Conservation (phyloP, 2,888 invertebrate genomes). For the Trypoxylon attenuatum region DNA sequence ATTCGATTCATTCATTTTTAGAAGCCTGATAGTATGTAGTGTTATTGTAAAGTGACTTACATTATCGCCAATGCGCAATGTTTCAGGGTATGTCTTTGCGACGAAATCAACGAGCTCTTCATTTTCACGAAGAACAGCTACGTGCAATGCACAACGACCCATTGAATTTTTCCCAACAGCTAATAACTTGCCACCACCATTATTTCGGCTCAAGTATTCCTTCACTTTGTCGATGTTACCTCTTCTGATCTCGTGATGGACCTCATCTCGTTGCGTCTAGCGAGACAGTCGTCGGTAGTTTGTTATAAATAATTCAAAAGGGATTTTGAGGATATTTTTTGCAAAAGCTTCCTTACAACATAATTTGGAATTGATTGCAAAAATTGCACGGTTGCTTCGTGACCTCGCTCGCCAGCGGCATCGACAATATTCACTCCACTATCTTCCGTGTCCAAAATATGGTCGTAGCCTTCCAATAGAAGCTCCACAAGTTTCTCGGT, state of each 20-base stretch:
- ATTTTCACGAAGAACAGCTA: constrained; percentile 89
- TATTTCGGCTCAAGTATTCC: constrained; percentile 76
- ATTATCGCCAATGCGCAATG: constrained; percentile 88
- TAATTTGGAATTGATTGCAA: constrained; percentile 84
- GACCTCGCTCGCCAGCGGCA: constrained; percentile 81
- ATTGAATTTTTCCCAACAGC: constrained; percentile 81
- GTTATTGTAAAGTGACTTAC: constrained; percentile 76
- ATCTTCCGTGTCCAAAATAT: constrained; percentile 87
- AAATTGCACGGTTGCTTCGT: constrained; percentile 81
- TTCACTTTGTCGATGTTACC: constrained; percentile 80
- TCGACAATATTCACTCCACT: constrained; percentile 82
- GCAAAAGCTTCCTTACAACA: constrained; percentile 77
- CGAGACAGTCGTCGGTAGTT: not conserved
- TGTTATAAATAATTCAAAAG: not conserved
- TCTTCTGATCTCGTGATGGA: constrained; percentile 83
- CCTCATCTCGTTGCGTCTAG: constrained; percentile 85
- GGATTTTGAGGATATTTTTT: not conserved
- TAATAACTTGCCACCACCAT: constrained; percentile 77
- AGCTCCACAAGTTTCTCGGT: constrained; percentile 81
- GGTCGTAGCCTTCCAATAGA: constrained; percentile 89
- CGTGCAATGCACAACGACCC: constrained; percentile 88
- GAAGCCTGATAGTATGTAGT: not conserved
- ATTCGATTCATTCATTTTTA: not conserved
- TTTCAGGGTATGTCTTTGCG: constrained; percentile 83
- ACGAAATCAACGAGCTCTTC: constrained; percentile 88